phyloP scores from a whole-genome alignment of 2,113 vertebrate genomes.

The Saguinus imperator region DNA sequence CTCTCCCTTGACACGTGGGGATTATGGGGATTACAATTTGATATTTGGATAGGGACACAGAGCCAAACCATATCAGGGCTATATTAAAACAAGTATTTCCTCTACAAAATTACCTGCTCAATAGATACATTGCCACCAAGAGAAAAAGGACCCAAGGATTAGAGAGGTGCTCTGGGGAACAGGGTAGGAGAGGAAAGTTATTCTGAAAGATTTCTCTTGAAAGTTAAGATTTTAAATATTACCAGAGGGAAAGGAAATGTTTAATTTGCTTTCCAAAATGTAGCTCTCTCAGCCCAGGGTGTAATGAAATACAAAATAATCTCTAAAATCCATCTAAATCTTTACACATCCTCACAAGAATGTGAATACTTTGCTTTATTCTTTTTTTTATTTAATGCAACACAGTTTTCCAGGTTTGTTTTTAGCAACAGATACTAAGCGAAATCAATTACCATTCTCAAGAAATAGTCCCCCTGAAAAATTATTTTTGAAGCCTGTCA shows the following conservation, averaged over 20 bases:
- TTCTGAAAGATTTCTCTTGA: not conserved
- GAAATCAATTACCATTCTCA: constrained; percentile 64
- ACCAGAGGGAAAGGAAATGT: not conserved
- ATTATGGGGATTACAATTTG: too few relatives aligned
- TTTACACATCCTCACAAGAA: not conserved
- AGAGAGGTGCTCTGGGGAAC: not conserved
- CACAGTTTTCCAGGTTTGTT: constrained; percentile 33
- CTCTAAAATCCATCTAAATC: not conserved
- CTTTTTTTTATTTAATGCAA: not conserved
- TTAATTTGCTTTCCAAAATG: not conserved
- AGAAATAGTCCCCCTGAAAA: constrained; percentile 59
- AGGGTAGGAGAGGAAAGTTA: not conserved
- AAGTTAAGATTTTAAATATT: not conserved
- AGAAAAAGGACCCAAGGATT: not conserved
- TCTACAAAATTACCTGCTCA: not conserved
- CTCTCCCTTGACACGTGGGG: too few relatives aligned
- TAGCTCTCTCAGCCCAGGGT: not conserved
- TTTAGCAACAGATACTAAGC: constrained; percentile 33
- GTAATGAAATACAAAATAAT: constrained; percentile 39
- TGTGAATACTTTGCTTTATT: not conserved
- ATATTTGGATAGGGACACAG: too few relatives aligned
- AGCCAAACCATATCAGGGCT: not conserved
- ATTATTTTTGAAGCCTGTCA: constrained; percentile 58
- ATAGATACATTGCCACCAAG: not conserved
- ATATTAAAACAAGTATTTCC: not conserved